Evolutionary conservation across 2,888 invertebrate species (phyloP).

Genomic region (Drosophila falleni): DNA sequence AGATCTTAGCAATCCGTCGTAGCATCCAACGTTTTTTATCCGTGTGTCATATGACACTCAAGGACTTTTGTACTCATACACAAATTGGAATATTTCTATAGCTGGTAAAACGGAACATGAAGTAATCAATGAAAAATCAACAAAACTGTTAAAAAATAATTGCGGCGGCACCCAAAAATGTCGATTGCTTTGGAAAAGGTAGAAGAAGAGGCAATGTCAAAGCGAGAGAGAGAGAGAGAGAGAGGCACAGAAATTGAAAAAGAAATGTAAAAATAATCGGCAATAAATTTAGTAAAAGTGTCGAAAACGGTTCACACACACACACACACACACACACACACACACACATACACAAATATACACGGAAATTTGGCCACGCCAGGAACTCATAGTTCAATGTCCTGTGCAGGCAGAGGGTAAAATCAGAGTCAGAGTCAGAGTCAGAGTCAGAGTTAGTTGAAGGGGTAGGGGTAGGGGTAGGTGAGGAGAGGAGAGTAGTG

Average conservation of each 20-base stretch:
- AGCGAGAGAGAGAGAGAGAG: neutral
- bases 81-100: neutral
- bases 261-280: constrained; percentile 80
- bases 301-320: constrained; percentile 73
- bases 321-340: constrained; percentile 13
- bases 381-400: constrained; percentile 81
- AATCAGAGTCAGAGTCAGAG: constrained; percentile 37
- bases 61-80: neutral
- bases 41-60: constrained; percentile 26
- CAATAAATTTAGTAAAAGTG: constrained; percentile 81
- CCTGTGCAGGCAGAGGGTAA: constrained; percentile 63
- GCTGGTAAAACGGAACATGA: constrained; percentile 22
- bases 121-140: constrained; percentile 74
- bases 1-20: too few species aligned
- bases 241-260: constrained; percentile 60
- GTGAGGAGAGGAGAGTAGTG: neutral
- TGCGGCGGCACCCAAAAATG: constrained; percentile 55
- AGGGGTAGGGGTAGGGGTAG: constrained; percentile 1
- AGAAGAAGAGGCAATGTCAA: neutral
- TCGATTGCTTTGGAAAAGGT: neutral
- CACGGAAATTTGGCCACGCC: constrained; percentile 73
- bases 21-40: too few species aligned
- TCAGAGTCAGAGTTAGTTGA: constrained; percentile 33
- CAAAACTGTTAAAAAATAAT: constrained; percentile 75
- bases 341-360: constrained; percentile 18